Evolutionary conservation across 1,140 invertebrate species (phyloP).

Genomic region (Aphis craccivora): DNA sequence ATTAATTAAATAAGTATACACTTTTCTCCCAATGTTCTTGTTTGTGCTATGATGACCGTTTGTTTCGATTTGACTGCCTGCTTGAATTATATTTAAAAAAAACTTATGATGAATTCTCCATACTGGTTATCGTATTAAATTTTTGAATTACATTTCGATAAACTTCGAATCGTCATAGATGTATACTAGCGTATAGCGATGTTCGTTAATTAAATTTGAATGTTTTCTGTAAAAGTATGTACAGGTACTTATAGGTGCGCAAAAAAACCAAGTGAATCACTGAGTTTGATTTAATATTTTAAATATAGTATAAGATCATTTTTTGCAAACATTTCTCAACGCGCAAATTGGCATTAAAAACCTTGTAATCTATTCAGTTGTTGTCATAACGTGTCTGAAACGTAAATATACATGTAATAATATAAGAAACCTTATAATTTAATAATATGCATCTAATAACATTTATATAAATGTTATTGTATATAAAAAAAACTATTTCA

Average conservation of each 20-base stretch:
- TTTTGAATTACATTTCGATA: neutral
- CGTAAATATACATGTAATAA: neutral
- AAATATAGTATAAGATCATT: neutral
- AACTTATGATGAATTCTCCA: neutral
- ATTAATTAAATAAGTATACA: conserved; percentile 27
- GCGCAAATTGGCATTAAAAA: neutral
- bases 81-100: neutral
- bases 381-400: neutral
- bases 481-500: neutral
- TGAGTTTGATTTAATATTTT: neutral
- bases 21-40: neutral
- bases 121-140: neutral
- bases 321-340: neutral
- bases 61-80: neutral
- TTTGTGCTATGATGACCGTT: neutral
- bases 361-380: neutral
- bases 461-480: neutral
- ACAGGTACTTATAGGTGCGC: neutral
- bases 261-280: neutral
- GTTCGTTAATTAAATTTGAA: neutral
- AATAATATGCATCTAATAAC: neutral
- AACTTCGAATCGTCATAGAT: neutral
- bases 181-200: neutral
- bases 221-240: neutral
- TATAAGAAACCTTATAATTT: neutral